Conservation (phyloP, 1,140 invertebrate genomes). For the Dendrolimus punctatus region DNA sequence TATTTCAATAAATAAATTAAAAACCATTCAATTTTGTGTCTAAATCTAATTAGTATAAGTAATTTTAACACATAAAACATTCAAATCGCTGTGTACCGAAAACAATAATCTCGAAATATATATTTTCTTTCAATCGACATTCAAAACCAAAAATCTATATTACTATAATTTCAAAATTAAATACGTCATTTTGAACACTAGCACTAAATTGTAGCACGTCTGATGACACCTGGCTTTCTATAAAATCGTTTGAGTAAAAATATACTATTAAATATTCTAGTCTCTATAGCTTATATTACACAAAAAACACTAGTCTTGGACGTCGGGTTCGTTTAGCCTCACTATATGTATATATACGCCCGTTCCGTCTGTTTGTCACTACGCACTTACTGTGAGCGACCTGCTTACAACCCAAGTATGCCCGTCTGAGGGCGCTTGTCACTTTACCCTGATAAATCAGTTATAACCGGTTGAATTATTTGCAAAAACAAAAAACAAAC, state of each 20-base stretch:
- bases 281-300: slow-evolving; percentile 1
- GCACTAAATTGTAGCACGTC: slow-evolving; percentile 4
- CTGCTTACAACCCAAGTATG: slow-evolving; percentile 72
- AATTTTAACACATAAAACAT: too few relatives aligned
- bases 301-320: neutral
- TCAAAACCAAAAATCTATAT: too few relatives aligned
- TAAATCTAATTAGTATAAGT: too few relatives aligned
- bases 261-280: neutral
- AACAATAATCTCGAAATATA: too few relatives aligned
- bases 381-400: slow-evolving; percentile 72
- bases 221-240: slow-evolving; percentile 3
- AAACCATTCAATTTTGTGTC: too few relatives aligned
- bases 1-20: too few relatives aligned
- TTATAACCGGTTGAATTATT: slow-evolving; percentile 20
- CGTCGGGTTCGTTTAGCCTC: slow-evolving; percentile 9
- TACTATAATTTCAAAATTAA: too few relatives aligned
- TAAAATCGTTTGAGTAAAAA: slow-evolving; percentile 1
- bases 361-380: slow-evolving; percentile 21
- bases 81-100: too few relatives aligned
- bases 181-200: neutral
- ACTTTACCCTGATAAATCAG: slow-evolving; percentile 65
- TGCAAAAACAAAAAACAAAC: too few relatives aligned
- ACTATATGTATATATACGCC: slow-evolving; percentile 6
- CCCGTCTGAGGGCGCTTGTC: slow-evolving; percentile 67
- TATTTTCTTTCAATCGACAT: too few relatives aligned